Conservation (phyloP, 2,797 vertebrate genomes). For the Acanthurus leucopareius region DNA sequence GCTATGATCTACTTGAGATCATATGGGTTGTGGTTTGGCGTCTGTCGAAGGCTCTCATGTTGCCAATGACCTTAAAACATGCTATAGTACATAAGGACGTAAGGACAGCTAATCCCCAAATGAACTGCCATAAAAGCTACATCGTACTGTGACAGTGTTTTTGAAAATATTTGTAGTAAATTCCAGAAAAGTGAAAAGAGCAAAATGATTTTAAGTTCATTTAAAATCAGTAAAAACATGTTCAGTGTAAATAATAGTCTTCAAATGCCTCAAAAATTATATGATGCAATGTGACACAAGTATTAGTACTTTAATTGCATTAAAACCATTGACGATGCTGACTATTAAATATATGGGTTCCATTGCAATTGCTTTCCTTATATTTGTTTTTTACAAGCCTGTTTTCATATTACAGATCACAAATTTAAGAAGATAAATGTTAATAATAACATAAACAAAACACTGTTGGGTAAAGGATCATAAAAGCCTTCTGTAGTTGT, state of each 20-base stretch:
- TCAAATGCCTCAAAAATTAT: constrained; percentile 1
- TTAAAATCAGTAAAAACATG: not conserved
- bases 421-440: constrained; percentile 18
- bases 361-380: constrained; percentile 1
- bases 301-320: not conserved
- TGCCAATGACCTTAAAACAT: constrained; percentile 10
- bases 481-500: constrained; percentile 12
- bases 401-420: not conserved
- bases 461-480: constrained; percentile 3
- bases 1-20: constrained; percentile 45
- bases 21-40: constrained; percentile 6
- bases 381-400: not conserved
- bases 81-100: no score
- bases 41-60: constrained; percentile 27
- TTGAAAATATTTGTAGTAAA: not conserved
- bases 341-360: constrained; percentile 4
- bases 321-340: not conserved
- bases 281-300: not conserved
- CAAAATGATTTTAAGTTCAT: not conserved
- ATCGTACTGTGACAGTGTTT: not conserved
- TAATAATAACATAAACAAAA: constrained; percentile 18
- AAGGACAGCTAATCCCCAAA: not conserved
- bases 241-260: not conserved
- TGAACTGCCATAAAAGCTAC: not conserved
- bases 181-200: not conserved